Evolutionary conservation across 1,140 invertebrate genomes (phyloP), one percentile per base, ranked within the genome.

Genomic region (Pinna nobilis): DNA sequence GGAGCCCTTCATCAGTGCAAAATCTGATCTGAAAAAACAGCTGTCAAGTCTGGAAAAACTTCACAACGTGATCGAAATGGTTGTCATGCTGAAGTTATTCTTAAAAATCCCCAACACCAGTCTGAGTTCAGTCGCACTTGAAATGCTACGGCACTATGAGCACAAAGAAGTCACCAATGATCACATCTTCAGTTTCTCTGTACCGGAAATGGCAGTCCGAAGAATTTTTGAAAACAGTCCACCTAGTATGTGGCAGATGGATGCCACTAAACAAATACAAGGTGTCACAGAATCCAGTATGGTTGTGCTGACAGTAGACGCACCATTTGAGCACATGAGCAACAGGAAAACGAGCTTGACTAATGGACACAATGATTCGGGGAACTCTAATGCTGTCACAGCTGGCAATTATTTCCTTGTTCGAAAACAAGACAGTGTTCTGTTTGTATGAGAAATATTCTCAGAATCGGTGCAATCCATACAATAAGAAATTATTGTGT

Each of bases 21-120:
- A 79, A 1, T 47, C 70, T 4, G 66, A 77, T 6, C 51, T 81
- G 1, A 32, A 63, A 28, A 66, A 80, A 5, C 81, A 78, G n/a
- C 47, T 83, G 9, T 30, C 51, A 4, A 15, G 68, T 1, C 33
- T 85, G 33, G 70, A 76, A 41, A 84, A 80, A 53, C 69, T 84
- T 30, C 82, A 85, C 20, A 64, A 71, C 61, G 75, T 78, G 15
- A 67, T 82, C 30, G 84, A 85, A 51, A 78, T 82, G 67, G 70
- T 83, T 32, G 64, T 79, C 2, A 78, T 85, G 72, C 57, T 84
- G n/a, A 73, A 80, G n/a, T 41, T 79, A 23, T 82, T 76, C 47
- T 70, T 85, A 1, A 72, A 79, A 13, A 69, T 83, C 1, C 74
- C 82, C 9, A 35, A 65, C 11, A 53, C 60, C 15, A 74, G 50